Conservation (phyloP, 2,888 invertebrate species). For the Diarsia mendica region DNA sequence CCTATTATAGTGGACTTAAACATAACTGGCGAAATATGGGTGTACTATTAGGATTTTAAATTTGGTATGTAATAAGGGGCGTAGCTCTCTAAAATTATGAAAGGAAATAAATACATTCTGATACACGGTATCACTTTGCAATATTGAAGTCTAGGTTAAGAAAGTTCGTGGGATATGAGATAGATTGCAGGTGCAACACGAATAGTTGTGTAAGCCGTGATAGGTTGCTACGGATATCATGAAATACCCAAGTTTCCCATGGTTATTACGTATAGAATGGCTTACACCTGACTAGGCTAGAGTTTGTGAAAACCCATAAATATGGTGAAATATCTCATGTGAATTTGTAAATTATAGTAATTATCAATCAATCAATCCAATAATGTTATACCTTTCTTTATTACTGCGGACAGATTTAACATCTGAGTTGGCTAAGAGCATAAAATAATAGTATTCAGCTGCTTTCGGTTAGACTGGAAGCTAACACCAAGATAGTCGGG, state of each 20-base stretch:
- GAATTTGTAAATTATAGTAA: no score
- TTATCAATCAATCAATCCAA: no score
- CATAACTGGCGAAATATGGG: no score
- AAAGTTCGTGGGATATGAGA: conserved; percentile 30
- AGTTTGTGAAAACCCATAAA: conserved; percentile 8
- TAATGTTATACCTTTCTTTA: no score
- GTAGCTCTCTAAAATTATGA: neutral
- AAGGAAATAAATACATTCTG: neutral
- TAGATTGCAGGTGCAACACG: conserved; percentile 39
- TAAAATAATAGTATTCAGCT: no score
- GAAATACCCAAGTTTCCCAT: conserved; percentile 34
- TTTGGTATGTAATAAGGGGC: neutral
- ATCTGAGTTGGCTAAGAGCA: no score
- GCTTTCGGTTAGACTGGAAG: no score
- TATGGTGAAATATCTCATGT: neutral
- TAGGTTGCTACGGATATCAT: conserved; percentile 38
- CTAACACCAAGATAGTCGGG: no score
- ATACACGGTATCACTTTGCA: neutral
- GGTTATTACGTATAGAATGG: conserved; percentile 15
- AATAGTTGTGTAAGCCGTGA: conserved; percentile 26
- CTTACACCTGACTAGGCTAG: conserved; percentile 1
- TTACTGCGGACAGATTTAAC: neutral
- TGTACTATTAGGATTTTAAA: no score
- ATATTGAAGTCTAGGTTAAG: conserved; percentile 13
- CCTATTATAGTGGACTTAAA: no score